Evolutionary conservation across 1,140 invertebrate genomes (phyloP).

Genomic region (Hirudo medicinalis): DNA sequence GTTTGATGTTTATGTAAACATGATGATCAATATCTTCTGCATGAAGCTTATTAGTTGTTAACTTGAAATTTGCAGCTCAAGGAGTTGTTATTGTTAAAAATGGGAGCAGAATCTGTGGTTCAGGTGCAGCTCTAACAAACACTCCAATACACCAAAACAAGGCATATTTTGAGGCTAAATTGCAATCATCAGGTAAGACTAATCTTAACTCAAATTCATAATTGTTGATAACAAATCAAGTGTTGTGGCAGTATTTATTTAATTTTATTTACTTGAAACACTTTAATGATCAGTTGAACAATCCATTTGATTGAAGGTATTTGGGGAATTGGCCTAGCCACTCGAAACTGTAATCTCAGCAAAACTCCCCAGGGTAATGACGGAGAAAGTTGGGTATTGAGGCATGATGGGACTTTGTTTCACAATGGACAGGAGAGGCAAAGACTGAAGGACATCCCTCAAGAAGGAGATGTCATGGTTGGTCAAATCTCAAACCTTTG

Average conservation of each 20-base stretch:
- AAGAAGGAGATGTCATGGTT: constrained; percentile 89
- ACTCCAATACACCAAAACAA: constrained; percentile 91
- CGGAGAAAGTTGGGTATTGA: constrained; percentile 79
- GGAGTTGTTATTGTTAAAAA: constrained; percentile 97
- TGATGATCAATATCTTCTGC: not conserved
- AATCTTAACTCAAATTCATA: not conserved
- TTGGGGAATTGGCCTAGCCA: constrained; percentile 87
- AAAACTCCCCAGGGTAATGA: constrained; percentile 68
- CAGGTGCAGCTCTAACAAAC: constrained; percentile 79
- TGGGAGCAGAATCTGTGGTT: constrained; percentile 82
- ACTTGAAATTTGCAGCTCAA: constrained; percentile 54
- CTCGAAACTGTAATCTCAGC: constrained; percentile 70
- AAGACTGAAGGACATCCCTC: constrained; percentile 51
- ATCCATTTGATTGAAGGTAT: constrained; percentile 42
- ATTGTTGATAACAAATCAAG: not conserved
- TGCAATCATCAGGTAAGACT: constrained; percentile 71
- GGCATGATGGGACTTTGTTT: constrained; percentile 70
- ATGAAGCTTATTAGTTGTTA: not conserved
- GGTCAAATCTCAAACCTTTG: constrained; percentile 24
- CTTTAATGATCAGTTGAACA: constrained; percentile 1
- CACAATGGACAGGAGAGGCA: constrained; percentile 68
- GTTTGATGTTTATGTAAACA: not conserved
- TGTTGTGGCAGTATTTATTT: not conserved
- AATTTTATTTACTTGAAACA: not conserved
- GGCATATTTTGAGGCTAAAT: constrained; percentile 95